Base-by-base conservation (phyloP, 37 sponge, comb jelly and placozoan species). In the Haliclona indistincta region DNA sequence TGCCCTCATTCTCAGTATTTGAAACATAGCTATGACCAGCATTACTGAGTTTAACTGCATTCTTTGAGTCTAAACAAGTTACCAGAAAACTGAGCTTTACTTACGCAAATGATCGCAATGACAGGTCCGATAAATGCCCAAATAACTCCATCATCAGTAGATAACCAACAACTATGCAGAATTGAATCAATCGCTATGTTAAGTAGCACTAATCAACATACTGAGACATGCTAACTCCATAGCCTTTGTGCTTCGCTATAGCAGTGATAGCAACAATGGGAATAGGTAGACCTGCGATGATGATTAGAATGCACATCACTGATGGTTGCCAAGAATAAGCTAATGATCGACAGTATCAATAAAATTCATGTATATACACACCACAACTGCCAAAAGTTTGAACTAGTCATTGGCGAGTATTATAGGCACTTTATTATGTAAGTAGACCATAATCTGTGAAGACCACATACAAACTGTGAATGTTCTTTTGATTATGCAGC, bases 51-150 rank as follows among this genome's bases (percentile, higher is more conserved):
- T 76, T 19, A 76, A n/a, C 80, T 79, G 58, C 3, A 28, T 8
- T 17, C 44, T 35, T 33, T 29, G 2, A 38, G 13, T 22, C 6
- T 63, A 41, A 5, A 23, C 43, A 75, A 41, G 22, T 17, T 8
- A 8, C 8, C 8, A 35, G 13, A 26, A 35, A 30, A 20, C 8
- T 54, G 4, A 23, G 40, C 10, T 22, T 20, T 19, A 52, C 78
- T 70, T 39, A 84, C 85, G 55, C 70, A 11, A 26, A 84, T 70
- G 66, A 84, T 61, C 22, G 56, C 33, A 44, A 77, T 23, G 72
- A 84, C 71, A 0, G 85, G 85, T 39, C 33, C 78, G 63, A 78
- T 11, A 41, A 84, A 84, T n/a, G 71, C 56, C 67, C 67, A 77
- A 33, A 75, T 60, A 35, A 53, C 28, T 60, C 64, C 76, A 32